Percentiles rank a stretch among this genome's conserved stretches.
Evolutionary conservation across 2,113 vertebrate species (phyloP).

Genomic region (Origma solitaria): DNA sequence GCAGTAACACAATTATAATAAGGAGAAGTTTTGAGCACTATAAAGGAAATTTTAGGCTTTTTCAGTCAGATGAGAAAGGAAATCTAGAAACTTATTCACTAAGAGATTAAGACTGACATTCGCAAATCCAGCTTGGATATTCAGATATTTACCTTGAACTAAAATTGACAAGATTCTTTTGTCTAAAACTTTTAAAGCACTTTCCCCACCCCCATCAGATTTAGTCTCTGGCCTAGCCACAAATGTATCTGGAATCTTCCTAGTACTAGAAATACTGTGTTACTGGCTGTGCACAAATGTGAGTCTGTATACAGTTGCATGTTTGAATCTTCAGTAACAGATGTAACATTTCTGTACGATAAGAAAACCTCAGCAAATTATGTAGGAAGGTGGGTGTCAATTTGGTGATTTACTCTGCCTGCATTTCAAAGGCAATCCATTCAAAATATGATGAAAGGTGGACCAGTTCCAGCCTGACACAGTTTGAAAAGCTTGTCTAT

Average conservation of each 20-base stretch:
- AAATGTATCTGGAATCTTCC: neutral
- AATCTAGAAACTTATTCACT: neutral
- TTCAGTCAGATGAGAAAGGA: neutral
- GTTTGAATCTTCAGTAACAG: neutral
- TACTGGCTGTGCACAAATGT: neutral
- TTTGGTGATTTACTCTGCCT: neutral
- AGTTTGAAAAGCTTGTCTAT: constrained; percentile 19
- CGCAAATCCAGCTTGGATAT: neutral
- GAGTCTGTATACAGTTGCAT: fast-evolving
- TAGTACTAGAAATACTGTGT: neutral
- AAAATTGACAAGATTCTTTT: neutral
- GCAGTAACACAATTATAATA: neutral
- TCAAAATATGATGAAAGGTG: constrained; percentile 3
- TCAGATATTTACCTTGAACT: neutral
- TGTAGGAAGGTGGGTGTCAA: neutral
- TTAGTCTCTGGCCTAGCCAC: neutral
- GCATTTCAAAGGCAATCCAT: constrained; percentile 15
- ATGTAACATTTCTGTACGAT: neutral
- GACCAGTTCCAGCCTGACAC: neutral
- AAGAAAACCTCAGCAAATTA: neutral
- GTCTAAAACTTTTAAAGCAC: neutral
- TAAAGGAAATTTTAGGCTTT: neutral
- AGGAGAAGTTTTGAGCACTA: neutral
- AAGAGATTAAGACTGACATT: neutral
- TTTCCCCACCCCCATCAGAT: fast-evolving